Evolutionary conservation across 2,888 invertebrate genomes (phyloP).

Genomic region (Lepetodrilus schrolli): DNA sequence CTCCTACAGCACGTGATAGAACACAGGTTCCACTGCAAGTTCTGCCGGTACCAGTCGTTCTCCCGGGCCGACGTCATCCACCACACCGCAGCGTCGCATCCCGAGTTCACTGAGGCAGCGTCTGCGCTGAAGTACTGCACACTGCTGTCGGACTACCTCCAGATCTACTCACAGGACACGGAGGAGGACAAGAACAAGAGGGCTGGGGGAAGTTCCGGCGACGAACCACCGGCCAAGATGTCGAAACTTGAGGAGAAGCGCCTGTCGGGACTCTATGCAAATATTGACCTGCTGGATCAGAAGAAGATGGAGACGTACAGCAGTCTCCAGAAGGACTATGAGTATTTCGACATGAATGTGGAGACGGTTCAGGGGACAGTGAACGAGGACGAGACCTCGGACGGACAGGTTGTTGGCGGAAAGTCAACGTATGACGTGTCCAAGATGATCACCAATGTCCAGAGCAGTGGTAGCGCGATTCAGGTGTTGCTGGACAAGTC

Average conservation of each 20-base stretch:
- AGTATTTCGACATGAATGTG: constrained; percentile 52
- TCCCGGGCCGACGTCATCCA: constrained; percentile 62
- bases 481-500: constrained; percentile 1
- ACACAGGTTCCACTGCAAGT: constrained; percentile 66
- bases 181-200: constrained; percentile 33
- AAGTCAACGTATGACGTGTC: neutral
- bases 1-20: constrained; percentile 59
- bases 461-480: constrained; percentile 32
- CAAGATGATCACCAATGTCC: constrained; percentile 17
- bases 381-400: neutral
- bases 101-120: constrained; percentile 51
- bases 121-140: constrained; percentile 55
- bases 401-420: constrained; percentile 34
- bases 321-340: constrained; percentile 40
- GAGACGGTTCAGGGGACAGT: constrained; percentile 43
- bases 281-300: neutral
- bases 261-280: neutral
- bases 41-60: constrained; percentile 63
- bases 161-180: constrained; percentile 34
- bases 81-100: constrained; percentile 57
- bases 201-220: constrained; percentile 25
- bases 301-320: neutral
- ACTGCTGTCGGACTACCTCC: constrained; percentile 55
- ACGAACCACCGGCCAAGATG: constrained; percentile 9
- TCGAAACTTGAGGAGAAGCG: neutral